Conservation (phyloP, 1,140 invertebrate species). For the Callitettix versicolor region DNA sequence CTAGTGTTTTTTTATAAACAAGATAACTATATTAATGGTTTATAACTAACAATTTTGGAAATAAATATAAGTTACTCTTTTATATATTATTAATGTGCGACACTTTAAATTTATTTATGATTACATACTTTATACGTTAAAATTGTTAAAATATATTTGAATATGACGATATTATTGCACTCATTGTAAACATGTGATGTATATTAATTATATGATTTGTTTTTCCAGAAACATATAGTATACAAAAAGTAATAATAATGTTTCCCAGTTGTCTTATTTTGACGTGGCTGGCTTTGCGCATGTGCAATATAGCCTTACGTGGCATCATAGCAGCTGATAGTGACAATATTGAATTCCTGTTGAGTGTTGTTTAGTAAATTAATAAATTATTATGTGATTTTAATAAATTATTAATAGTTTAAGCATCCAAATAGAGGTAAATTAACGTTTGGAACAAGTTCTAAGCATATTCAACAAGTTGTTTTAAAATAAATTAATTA, state of each 20-base stretch:
- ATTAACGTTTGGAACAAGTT: neutral
- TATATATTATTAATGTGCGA: too few species aligned
- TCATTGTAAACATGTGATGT: too few species aligned
- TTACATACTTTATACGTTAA: too few species aligned
- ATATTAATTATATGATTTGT: too few species aligned
- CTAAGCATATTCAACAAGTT: neutral
- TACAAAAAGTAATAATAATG: conserved; percentile 1
- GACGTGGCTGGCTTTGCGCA: conserved; percentile 30
- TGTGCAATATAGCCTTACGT: conserved; percentile 48
- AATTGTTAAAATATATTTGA: too few species aligned
- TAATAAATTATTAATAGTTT: neutral
- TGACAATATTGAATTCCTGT: conserved; percentile 26
- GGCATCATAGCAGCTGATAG: conserved; percentile 36
- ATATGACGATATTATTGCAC: too few species aligned
- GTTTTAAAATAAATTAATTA: neutral
- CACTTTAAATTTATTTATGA: too few species aligned
- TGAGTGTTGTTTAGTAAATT: conserved; percentile 6
- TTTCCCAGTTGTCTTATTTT: neutral
- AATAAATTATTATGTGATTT: conserved; percentile 16
- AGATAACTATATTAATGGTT: too few species aligned
- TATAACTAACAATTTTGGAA: too few species aligned
- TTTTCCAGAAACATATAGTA: too few species aligned
- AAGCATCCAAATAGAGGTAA: neutral
- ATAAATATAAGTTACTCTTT: too few species aligned
- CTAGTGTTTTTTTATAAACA: too few species aligned